Percentiles rank a stretch among this genome's conserved stretches.
Conservation (phyloP, 2,113 vertebrate genomes). For the Herpetotheres cachinnans region DNA sequence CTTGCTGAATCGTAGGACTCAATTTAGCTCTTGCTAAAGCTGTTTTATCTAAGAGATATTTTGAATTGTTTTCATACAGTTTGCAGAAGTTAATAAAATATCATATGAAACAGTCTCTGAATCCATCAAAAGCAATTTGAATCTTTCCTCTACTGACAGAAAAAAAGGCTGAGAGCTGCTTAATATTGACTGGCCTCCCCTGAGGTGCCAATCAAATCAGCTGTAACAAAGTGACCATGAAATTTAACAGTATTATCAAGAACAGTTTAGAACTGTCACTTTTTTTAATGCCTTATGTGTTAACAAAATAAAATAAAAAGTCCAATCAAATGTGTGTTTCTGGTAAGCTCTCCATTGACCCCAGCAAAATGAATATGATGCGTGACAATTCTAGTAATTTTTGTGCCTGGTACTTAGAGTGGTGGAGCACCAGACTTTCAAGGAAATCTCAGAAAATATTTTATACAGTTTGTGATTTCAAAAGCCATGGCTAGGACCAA, state of each 20-base stretch:
- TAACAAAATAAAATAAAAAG: not conserved
- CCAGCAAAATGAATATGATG: not conserved
- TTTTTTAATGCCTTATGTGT: not conserved
- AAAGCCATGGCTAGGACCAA: not conserved
- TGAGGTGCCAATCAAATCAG: slow-evolving; percentile 26
- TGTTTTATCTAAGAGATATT: slow-evolving; percentile 48
- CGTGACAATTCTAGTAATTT: not conserved
- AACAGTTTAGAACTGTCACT: not conserved
- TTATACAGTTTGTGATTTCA: not conserved
- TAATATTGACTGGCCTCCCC: slow-evolving; percentile 1
- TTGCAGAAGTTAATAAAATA: slow-evolving; percentile 60
- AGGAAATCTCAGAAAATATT: not conserved
- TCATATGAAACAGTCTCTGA: slow-evolving; percentile 23
- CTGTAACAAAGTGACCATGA: slow-evolving; percentile 8
- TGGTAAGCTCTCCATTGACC: not conserved
- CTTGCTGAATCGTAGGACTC: not conserved
- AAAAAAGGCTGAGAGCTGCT: not conserved
- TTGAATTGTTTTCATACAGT: slow-evolving; percentile 57
- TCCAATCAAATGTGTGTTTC: not conserved
- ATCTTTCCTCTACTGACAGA: not conserved
- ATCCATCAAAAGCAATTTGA: slow-evolving; percentile 20
- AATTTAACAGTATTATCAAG: not conserved
- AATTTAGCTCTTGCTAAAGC: slow-evolving; percentile 39
- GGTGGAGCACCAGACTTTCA: not conserved
- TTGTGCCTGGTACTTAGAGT: not conserved